These are phyloP conservation scores for Stegana nigrithorax DNA, from an alignment of 2,888 invertebrate genomes.

Conservation along the genomic window DNA sequence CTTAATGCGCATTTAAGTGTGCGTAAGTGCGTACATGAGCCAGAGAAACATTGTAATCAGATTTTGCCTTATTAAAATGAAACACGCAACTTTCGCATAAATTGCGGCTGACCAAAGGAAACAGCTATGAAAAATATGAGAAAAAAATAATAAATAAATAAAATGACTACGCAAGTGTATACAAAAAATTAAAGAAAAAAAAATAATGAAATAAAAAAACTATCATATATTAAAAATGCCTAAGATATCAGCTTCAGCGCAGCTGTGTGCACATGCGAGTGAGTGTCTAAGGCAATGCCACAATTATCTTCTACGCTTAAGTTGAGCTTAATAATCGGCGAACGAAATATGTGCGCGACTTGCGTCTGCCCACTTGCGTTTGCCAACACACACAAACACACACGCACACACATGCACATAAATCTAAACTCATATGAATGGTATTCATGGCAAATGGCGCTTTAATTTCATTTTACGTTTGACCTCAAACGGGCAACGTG, in stretches of 20 bases:
- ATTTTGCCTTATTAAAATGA: conserved; percentile 16
- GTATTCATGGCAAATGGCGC: conserved; percentile 16
- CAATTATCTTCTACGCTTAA: conserved; percentile 15
- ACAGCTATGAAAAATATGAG: conserved; percentile 1
- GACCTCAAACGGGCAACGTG: not conserved
- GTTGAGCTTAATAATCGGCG: conserved; percentile 16
- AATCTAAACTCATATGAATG: no score
- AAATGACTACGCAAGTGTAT: not conserved
- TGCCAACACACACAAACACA: no score
- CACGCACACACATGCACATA: no score
- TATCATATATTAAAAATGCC: no score
- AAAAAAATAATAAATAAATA: not conserved
- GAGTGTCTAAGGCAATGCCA: conserved; percentile 10
- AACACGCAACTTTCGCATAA: conserved; percentile 30
- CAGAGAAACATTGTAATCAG: not conserved
- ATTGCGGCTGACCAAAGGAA: conserved; percentile 21
- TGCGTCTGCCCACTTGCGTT: no score
- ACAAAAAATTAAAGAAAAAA: no score
- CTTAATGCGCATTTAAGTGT: no score
- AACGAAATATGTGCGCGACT: no score
- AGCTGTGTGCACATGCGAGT: not conserved
- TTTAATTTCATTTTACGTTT: conserved; percentile 22
- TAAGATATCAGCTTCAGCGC: not conserved
- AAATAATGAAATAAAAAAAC: no score
- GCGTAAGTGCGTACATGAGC: no score